Evolutionary conservation across 2,113 vertebrate species (phyloP).

Genomic region (Oreochromis aureus): DNA sequence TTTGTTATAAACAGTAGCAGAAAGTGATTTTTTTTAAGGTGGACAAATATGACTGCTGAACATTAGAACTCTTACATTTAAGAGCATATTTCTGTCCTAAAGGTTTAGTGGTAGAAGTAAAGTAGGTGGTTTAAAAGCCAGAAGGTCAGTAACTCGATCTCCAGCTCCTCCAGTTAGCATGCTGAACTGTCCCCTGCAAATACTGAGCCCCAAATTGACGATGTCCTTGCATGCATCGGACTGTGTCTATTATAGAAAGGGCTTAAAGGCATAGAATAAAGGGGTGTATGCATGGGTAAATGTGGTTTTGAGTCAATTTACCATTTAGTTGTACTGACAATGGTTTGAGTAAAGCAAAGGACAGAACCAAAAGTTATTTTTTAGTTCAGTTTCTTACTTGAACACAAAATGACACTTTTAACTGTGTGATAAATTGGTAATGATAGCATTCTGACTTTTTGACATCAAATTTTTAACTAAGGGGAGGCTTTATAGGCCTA

Average conservation of each 20-base stretch:
- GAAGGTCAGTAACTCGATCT: background rate
- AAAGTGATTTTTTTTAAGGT: background rate
- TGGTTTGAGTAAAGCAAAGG: background rate
- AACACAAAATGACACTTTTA: background rate
- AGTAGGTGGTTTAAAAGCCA: background rate
- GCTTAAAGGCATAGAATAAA: background rate
- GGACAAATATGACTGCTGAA: background rate
- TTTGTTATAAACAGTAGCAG: background rate
- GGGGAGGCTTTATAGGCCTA: background rate
- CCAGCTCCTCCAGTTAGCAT: background rate
- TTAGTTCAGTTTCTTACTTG: background rate
- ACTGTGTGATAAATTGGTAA: background rate
- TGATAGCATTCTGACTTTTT: background rate
- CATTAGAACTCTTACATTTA: background rate
- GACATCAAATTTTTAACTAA: background rate
- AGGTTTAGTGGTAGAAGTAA: background rate
- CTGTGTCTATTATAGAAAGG: background rate
- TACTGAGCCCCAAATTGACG: background rate
- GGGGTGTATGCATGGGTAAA: background rate
- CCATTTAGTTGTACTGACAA: background rate
- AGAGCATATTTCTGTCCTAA: fast-evolving
- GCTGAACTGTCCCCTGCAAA: background rate
- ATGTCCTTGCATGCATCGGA: background rate
- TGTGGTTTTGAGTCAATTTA: background rate
- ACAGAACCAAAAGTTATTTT: background rate